Evolutionary conservation across 2,797 vertebrate species (phyloP).

Genomic region (Esox lucius): DNA sequence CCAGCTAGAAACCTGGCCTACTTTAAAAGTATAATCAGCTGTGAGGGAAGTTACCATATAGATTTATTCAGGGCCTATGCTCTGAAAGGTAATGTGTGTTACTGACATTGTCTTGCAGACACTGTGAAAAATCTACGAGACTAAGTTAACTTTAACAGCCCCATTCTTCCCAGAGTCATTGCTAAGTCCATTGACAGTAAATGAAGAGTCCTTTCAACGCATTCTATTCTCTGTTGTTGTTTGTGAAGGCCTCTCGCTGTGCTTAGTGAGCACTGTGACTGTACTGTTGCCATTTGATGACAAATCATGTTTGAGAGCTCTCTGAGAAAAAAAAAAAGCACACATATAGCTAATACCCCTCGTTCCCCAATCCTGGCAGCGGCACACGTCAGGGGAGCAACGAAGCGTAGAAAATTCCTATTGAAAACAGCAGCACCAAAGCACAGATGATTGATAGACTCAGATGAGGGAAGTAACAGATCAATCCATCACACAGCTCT

Average conservation of each 20-base stretch:
- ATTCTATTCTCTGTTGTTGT: not conserved
- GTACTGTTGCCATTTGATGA: conserved; percentile 23
- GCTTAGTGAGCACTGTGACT: conserved; percentile 15
- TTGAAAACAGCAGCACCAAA: conserved; percentile 60
- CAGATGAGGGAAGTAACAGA: conserved; percentile 61
- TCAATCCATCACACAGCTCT: conserved; percentile 71
- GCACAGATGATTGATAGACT: conserved; percentile 73
- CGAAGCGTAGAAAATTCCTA: conserved; percentile 51
- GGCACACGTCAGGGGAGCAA: conserved; percentile 36
- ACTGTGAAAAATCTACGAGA: not conserved
- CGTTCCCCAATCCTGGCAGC: conserved; percentile 46
- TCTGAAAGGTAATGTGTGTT: not conserved
- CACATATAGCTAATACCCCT: conserved; percentile 59
- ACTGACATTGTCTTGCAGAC: not conserved
- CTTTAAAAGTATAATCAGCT: conserved; percentile 43
- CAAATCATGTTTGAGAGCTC: conserved; percentile 42
- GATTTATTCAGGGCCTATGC: not conserved
- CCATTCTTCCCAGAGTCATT: not conserved
- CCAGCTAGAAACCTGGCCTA: conserved; percentile 34
- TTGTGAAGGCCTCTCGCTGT: conserved; percentile 17
- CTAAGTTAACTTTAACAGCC: not conserved
- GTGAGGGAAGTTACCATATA: conserved; percentile 9
- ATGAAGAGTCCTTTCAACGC: not conserved
- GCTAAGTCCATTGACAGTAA: not conserved
- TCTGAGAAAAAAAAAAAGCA: conserved; percentile 32